Evolutionary conservation across 2,888 invertebrate species (phyloP).

Genomic region (Caradrina clavipalpis): DNA sequence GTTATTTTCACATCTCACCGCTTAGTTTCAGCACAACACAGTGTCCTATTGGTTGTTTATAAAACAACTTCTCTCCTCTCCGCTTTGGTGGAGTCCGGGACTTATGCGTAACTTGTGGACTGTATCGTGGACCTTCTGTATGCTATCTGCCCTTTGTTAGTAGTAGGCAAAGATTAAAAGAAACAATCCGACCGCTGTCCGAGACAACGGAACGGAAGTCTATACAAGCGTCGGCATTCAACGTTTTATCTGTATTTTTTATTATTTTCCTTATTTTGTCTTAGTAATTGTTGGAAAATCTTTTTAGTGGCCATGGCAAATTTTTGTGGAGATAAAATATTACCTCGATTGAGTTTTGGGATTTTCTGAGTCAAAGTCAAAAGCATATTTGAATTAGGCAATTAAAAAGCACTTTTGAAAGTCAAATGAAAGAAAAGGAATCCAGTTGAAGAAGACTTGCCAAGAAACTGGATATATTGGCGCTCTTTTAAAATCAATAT

Average conservation of each 20-base stretch:
- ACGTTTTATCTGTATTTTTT: conserved; percentile 67
- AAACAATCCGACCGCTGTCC: conserved; percentile 83
- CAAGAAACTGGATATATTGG: too few species aligned
- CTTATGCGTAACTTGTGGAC: not conserved
- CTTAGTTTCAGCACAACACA: too few species aligned
- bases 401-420: too few species aligned
- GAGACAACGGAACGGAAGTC: conserved; percentile 85
- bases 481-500: too few species aligned
- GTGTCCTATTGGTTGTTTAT: too few species aligned
- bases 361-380: not conserved
- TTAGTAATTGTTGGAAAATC: conserved; percentile 38
- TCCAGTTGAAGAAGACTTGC: too few species aligned
- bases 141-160: conserved; percentile 35
- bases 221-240: conserved; percentile 76
- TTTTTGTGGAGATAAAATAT: conserved; percentile 4
- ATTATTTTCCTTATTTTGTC: conserved; percentile 33
- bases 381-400: too few species aligned
- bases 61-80: too few species aligned
- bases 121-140: conserved; percentile 17
- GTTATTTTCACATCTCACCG: too few species aligned
- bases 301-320: conserved; percentile 23
- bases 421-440: too few species aligned
- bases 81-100: too few species aligned
- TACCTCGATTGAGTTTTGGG: not conserved
- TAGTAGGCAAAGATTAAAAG: conserved; percentile 79